Evolutionary conservation across 2,797 vertebrate species (phyloP).

Genomic region (Echeneis naucrates): DNA sequence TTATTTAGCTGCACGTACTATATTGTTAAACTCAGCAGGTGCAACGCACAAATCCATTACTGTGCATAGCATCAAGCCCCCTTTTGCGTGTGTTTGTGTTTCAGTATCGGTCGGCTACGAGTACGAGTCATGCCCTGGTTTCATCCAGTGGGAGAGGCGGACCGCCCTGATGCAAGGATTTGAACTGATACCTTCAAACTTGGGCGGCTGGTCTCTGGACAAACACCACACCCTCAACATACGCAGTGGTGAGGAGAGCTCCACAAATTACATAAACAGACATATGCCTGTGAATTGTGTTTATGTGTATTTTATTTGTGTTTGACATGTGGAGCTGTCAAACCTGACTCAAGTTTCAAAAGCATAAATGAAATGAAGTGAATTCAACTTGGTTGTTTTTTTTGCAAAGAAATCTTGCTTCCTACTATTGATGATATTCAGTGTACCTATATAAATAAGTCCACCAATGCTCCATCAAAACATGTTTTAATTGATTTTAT

Average conservation of each 20-base stretch:
- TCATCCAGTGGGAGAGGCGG: slow-evolving; percentile 94
- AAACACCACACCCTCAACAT: slow-evolving; percentile 96
- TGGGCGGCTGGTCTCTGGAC: slow-evolving; percentile 96
- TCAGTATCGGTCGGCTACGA: slow-evolving; percentile 96
- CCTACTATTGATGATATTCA: not conserved
- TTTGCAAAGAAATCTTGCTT: not conserved
- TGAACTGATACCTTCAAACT: slow-evolving; percentile 94
- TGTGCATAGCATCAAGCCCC: not conserved
- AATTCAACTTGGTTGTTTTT: slow-evolving; percentile 7
- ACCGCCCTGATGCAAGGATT: slow-evolving; percentile 94
- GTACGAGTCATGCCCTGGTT: slow-evolving; percentile 92
- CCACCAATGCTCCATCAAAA: not conserved
- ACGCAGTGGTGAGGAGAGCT: slow-evolving; percentile 89
- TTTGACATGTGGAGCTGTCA: not conserved
- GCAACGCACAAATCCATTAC: slow-evolving; percentile 4
- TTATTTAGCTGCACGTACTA: not conserved
- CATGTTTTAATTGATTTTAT: not conserved
- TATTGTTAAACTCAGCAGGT: slow-evolving; percentile 7
- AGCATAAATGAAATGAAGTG: slow-evolving; percentile 14
- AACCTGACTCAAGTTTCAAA: slow-evolving; percentile 14
- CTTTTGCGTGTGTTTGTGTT: slow-evolving; percentile 30
- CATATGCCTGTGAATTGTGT: not conserved
- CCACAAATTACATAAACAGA: not conserved
- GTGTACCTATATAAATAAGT: not conserved
- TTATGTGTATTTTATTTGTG: not conserved